These are phyloP conservation scores for Ametastegia equiseti DNA, from an alignment of 2,888 invertebrate genomes.

Conservation along the genomic window DNA sequence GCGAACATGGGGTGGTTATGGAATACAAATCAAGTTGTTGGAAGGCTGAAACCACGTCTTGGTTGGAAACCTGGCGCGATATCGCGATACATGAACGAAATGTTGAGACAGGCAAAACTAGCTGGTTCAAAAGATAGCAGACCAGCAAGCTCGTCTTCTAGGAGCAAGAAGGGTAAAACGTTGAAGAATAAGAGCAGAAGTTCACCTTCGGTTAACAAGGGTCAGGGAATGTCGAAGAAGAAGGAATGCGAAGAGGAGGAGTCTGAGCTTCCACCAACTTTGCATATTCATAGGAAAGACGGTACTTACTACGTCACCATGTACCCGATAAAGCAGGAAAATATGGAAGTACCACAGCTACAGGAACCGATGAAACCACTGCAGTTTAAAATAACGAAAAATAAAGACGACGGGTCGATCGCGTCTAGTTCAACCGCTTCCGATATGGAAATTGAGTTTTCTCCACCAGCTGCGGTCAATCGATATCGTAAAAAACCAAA, in stretches of 20 bases:
- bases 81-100: conserved; percentile 58
- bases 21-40: conserved; percentile 63
- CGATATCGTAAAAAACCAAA: conserved; percentile 69
- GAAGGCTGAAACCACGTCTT: conserved; percentile 63
- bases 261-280: conserved; percentile 68
- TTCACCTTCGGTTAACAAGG: conserved; percentile 55
- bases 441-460: conserved; percentile 74
- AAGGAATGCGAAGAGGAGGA: conserved; percentile 58
- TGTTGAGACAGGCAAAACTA: conserved; percentile 59
- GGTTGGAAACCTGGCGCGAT: conserved; percentile 73
- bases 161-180: conserved; percentile 51
- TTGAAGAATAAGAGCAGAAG: conserved; percentile 55
- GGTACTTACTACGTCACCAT: conserved; percentile 73
- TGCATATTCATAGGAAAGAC: conserved; percentile 70
- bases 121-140: conserved; percentile 52
- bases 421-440: conserved; percentile 70
- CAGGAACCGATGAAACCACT: conserved; percentile 70
- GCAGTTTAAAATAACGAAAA: conserved; percentile 71
- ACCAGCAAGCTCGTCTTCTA: conserved; percentile 55
- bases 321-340: conserved; percentile 72
- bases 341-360: conserved; percentile 59
- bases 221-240: conserved; percentile 44
- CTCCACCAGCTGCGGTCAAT: conserved; percentile 71
- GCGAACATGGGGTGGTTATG: conserved; percentile 73
- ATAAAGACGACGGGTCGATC: conserved; percentile 65